Evolutionary conservation across 2,113 vertebrate genomes (phyloP).

Genomic region (Anolis sagrei): DNA sequence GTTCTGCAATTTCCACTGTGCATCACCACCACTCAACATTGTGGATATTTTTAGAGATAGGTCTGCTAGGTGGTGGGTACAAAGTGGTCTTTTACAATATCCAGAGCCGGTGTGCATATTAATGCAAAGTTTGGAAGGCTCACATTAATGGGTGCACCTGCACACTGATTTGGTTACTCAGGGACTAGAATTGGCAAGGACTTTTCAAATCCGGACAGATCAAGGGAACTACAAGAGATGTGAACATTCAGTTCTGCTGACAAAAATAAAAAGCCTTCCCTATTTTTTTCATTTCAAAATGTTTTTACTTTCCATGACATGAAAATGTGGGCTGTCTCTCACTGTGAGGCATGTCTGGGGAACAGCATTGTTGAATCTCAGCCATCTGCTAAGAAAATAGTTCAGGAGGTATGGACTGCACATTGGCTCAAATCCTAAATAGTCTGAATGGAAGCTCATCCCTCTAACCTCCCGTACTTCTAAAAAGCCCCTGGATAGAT

Average conservation of each 20-base stretch:
- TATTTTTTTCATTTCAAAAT: no score
- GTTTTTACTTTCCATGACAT: background rate
- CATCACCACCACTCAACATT: background rate
- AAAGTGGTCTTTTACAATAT: background rate
- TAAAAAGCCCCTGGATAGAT: no score
- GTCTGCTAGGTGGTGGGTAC: background rate
- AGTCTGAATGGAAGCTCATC: background rate
- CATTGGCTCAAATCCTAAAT: background rate
- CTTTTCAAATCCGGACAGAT: slow-evolving; percentile 17
- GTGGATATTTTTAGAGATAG: background rate
- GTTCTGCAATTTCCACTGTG: background rate
- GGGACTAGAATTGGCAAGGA: slow-evolving; percentile 53
- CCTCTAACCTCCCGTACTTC: no score
- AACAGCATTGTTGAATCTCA: background rate
- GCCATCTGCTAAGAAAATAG: background rate
- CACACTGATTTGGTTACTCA: slow-evolving; percentile 25
- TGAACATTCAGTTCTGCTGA: background rate
- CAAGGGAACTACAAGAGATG: background rate
- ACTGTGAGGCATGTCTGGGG: no score
- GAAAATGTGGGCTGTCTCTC: background rate
- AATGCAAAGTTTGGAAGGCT: background rate
- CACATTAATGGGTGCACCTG: background rate
- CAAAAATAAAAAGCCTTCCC: background rate
- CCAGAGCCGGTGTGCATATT: background rate
- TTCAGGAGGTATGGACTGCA: background rate